Evolutionary conservation across 2,888 invertebrate genomes (phyloP), one percentile per base, ranked within the genome.

Genomic region (Lithophane semibrunnea): DNA sequence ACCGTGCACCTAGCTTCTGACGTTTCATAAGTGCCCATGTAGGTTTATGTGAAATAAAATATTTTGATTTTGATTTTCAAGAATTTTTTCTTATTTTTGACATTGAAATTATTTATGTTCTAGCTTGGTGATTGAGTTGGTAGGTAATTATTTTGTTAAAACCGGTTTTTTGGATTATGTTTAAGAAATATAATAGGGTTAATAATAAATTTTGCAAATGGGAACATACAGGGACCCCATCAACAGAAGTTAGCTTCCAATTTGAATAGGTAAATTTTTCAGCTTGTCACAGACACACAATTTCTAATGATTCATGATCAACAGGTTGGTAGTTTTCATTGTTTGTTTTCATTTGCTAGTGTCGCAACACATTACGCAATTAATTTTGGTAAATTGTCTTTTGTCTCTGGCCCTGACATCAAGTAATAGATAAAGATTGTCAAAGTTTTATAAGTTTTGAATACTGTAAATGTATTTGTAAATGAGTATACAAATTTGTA

Each of bases 11-110:
- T 29, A 29, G 29, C 29, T 29, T 29, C 29, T 29, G 29, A 29
- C 29, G 29, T 29, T 29, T 29, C 29, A 29, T 29, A 29, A 29
- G 29, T 29, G 29, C 29, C 29, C 29, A 29, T 29, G 29, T 29
- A 29, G 29, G 29, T 29, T 29, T 29, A 29, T 29, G 29, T 29
- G 29, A 29, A 29, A 29, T 29, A 29, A 29, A 29, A 29, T 29
- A 29, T 29, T 29, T 29, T 1, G 29, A 29, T 29, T 29, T 29
- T 29, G 29, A 1, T 29, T 29, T 29, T 29, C 0, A 1, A 29
- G 29, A 29, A 52, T 7, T 18, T 44, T 8, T 74, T 54, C 5
- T 80, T 60, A 16, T 56, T 8, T 24, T 75, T 61, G 54, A 21
- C 3, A 16, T 9, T 21, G 2, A 13, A 18, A 13, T 21, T 67